Base-by-base conservation (phyloP, 2,797 vertebrate species). In the Diceros bicornis region DNA sequence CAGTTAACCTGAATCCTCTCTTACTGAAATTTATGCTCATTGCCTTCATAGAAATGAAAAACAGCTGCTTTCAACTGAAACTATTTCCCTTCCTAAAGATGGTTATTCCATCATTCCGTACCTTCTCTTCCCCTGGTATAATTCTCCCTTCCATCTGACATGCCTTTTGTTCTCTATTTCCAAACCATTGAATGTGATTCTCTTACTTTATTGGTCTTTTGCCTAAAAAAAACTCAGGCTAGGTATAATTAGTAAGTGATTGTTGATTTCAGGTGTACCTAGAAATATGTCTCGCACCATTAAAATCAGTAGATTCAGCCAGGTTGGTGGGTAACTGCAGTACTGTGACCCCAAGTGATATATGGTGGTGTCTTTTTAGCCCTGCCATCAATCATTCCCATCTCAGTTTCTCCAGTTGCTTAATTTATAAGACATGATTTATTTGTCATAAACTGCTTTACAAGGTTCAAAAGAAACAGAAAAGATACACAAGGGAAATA, bases 381-480 rank as follows among this genome's bases (percentile, higher is more conserved):
- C 20, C 9, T 97, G 79, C 91, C 96, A 89, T 81, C 37, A 66
- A 6, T 86, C 82, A 92, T 89, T 78, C 83, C 66, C 16, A 0
- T 96, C 79, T 96, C 9, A 37, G 47, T 27, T 44, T 25, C 32
- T 68, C 3, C 4, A 44, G 84, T 91, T 85, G 50, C 74, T 62
- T 89, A 75, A 91, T 83, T 61, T 93, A 81, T 47, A 96, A 96
- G 72, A 97, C 74, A 61, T 95, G 83, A 94, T 92, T 98, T 83
- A 86, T 83, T 92, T 61, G 0, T 89, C 98, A 62, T 79, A 96
- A 97, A 92, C 74, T 96, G 25, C 66, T 95, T 41, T 90, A 37
- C 41, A 94, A 96, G 75, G 93, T 91, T 92, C 96, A 91, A 83
- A 81, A 97, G 92, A 97, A 97, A 93, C 52, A 78, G 66, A 75